Base-by-base conservation (phyloP, 2,797 vertebrate genomes). In the Petrocephalus sullivani region DNA sequence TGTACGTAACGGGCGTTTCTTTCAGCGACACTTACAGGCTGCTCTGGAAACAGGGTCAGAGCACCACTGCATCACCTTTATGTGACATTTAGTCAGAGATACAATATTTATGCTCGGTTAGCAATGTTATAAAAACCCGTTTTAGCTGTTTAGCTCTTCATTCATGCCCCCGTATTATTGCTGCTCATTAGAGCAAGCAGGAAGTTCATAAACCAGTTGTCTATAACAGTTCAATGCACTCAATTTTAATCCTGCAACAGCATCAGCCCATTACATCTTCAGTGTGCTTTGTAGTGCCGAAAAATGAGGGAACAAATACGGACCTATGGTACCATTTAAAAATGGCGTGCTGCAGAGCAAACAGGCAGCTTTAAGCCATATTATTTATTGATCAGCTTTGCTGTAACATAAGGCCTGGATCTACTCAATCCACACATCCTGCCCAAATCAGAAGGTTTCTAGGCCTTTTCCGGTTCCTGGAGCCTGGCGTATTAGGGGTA, bases 401-500 rank as follows among this genome's bases (percentile, higher is more conserved):
- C 92, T 91, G 28, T 89, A 94, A 91, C 92, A 93, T 53, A 88
- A 19, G 88, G 60, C 90, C 88, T 90, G 84, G 91, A 89, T 90
- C 92, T 92, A 93, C 90, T 88, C 90, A 90, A 89, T 92, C 93
- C 91, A 91, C 93, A 88, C 86, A 89, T 89, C n/a, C 67, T 71
- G 67, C 75, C 75, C 75, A 81, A 81, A 81, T 53, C 86, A 23
- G 86, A 53, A 7, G 41, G 4, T 21, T 16, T 23, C 5, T 14
- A 10, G 7, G 6, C 46, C 88, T 84, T 19, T 60, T 2, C 0
- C 53, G 91, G 87, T 58, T 71, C 0, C 53, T 33, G 57, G 85
- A 51, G 61, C 5, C 23, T 23, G 87, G 16, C 89, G 75, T 93
- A 90, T 91, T 92, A 88, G 19, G 90, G 92, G 95, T 98, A 99